Base-by-base conservation (phyloP, 2,797 vertebrate species). In the Apogon hyalosoma region DNA sequence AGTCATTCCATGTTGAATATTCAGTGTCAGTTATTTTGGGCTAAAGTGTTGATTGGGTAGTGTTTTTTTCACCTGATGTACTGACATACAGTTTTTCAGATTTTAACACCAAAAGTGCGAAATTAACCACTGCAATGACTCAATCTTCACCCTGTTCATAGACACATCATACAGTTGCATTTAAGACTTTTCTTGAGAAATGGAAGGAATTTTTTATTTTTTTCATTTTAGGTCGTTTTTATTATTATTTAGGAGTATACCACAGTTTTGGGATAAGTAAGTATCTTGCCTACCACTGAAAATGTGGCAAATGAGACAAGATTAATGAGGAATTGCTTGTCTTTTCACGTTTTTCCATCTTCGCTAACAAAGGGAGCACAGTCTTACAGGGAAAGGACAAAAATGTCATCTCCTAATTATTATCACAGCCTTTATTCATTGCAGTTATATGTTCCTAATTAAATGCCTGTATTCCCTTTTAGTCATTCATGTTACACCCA, bases 11-110 rank as follows among this genome's bases (percentile, higher is more conserved):
- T n/a, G n/a, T 48, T 63, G 3, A 13, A 49, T 38, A 63, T 73
- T 77, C 43, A 73, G 31, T 33, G 45, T 55, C 51, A 77, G n/a
- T 48, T 28, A 54, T 63, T 64, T 54, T 3, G 4, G 21, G 42
- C 10, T 42, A 16, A 61, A n/a, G 83, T 74, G 73, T 72, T 79
- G 85, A 86, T 77, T 75, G 28, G 63, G 12, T 54, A 28, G 24
- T 28, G 4, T 28, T 28, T 28, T 28, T 63, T 60, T 38, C 47
- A 31, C 53, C 16, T 1, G 9, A 33, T 69, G 39, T 33, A 36
- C 16, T 59, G 52, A 71, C 42, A 40, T 14, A 7, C 24, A 16
- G 16, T 33, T 24, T 36, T 42, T 16, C 14, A 12, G 46, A 33
- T 69, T 69, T 61, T 74, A 62, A 65, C 69, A 58, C 50, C 55